These are phyloP conservation scores for Vulpes lagopus DNA, from an alignment of 2,113 vertebrate genomes.

Conservation along the genomic window DNA sequence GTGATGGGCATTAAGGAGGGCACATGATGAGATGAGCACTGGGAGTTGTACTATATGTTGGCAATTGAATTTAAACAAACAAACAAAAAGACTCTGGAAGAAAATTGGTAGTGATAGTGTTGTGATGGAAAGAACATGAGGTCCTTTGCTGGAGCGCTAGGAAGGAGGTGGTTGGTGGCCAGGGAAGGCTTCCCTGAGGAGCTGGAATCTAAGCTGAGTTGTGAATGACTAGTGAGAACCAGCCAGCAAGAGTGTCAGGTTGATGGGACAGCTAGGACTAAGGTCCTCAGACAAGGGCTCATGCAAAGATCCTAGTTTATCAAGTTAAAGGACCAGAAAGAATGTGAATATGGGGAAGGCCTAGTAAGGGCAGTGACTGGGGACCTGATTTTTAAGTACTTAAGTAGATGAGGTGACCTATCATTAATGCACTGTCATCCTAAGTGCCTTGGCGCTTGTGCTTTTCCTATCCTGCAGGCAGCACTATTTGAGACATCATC, in stretches of 20 bases:
- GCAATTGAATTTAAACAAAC: too few species aligned
- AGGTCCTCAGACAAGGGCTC: neutral
- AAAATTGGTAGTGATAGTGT: neutral
- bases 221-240: neutral
- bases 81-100: neutral
- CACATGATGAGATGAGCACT: too few species aligned
- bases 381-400: neutral
- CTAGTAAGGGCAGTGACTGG: neutral
- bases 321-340: neutral
- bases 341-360: neutral
- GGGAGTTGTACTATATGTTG: too few species aligned
- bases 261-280: accelerated
- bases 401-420: neutral
- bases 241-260: neutral
- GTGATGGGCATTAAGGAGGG: too few species aligned
- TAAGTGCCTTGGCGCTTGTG: neutral
- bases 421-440: neutral
- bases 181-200: neutral
- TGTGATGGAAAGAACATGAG: neutral
- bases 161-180: neutral
- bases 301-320: neutral
- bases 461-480: neutral
- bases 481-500: neutral
- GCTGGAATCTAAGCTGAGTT: neutral
- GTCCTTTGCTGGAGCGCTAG: neutral